A percentile compares a stretch with the other conserved stretches of the same genome.
Conservation (phyloP, 2,888 invertebrate genomes). For the Tetranychus truncatus region DNA sequence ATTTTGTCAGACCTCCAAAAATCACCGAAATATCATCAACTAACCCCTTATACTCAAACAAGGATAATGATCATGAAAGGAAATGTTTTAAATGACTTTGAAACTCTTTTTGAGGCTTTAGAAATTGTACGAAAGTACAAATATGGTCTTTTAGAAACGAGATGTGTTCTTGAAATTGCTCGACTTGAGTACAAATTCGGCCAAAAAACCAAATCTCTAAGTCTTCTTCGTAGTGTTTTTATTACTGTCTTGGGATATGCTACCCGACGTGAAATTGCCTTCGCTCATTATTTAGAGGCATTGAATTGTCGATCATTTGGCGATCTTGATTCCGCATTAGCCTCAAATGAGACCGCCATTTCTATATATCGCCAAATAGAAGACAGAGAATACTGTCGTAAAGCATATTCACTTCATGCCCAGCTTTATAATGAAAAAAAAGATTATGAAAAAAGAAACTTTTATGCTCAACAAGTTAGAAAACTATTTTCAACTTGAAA, state of each 20-base stretch:
- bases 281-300: slow-evolving; percentile 5
- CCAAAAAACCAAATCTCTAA: not conserved
- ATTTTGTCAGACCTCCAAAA: not conserved
- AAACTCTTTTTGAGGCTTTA: slow-evolving; percentile 11
- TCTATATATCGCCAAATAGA: slow-evolving; percentile 12
- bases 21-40: not conserved
- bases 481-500: not conserved
- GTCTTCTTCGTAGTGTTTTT: not conserved
- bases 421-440: slow-evolving; percentile 16
- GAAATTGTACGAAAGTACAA: not conserved
- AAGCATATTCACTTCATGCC: slow-evolving; percentile 11
- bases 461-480: slow-evolving; percentile 17
- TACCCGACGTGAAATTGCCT: slow-evolving; percentile 2
- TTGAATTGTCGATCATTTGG: not conserved
- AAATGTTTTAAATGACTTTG: slow-evolving; percentile 11
- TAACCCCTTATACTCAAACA: not conserved
- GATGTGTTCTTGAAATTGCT: slow-evolving; percentile 5
- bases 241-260: slow-evolving; percentile 4
- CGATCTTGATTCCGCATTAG: slow-evolving; percentile 9
- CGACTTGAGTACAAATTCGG: slow-evolving; percentile 8
- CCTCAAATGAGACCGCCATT: slow-evolving; percentile 12
- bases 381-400: slow-evolving; percentile 12
- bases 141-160: slow-evolving; percentile 1
- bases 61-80: slow-evolving; percentile 10
- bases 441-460: slow-evolving; percentile 16